Conservation (phyloP, 2,797 vertebrate species). For the Falco cherrug region DNA sequence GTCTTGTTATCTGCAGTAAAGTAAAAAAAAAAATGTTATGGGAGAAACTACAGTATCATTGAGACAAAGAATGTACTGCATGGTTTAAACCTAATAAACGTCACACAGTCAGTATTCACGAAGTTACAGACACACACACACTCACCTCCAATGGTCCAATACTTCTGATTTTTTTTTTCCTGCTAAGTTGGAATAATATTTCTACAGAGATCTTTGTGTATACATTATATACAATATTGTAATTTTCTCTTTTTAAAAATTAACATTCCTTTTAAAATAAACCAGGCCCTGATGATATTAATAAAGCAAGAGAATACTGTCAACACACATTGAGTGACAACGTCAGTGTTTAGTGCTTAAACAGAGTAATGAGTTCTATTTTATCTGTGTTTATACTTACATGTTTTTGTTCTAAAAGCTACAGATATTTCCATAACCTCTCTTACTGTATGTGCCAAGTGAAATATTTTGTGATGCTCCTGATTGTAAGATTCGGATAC, state of each 20-base stretch:
- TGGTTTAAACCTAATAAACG: conserved; percentile 85
- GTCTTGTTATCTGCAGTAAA: conserved; percentile 79
- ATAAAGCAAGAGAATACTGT: conserved; percentile 81
- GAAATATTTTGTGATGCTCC: conserved; percentile 67
- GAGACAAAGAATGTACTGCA: conserved; percentile 82
- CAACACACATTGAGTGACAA: conserved; percentile 79
- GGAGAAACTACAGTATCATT: conserved; percentile 80
- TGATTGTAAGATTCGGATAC: conserved; percentile 55
- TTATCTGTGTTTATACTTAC: conserved; percentile 76
- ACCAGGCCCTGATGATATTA: conserved; percentile 80
- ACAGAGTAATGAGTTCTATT: conserved; percentile 76
- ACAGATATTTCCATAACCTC: conserved; percentile 74
- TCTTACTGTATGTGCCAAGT: conserved; percentile 69
- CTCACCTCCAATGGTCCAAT: conserved; percentile 79
- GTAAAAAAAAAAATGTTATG: conserved; percentile 75
- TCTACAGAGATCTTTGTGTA: conserved; percentile 87
- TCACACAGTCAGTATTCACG: conserved; percentile 82
- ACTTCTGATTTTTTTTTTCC: conserved; percentile 75
- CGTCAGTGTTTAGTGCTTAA: conserved; percentile 77
- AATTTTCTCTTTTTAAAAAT: conserved; percentile 78
- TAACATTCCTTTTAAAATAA: conserved; percentile 83
- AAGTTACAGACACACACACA: conserved; percentile 80
- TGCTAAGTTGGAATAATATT: conserved; percentile 86
- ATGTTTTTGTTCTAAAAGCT: conserved; percentile 75
- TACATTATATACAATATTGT: conserved; percentile 88